Conservation (phyloP, 1,140 invertebrate genomes). For the Heliconius hermathena region DNA sequence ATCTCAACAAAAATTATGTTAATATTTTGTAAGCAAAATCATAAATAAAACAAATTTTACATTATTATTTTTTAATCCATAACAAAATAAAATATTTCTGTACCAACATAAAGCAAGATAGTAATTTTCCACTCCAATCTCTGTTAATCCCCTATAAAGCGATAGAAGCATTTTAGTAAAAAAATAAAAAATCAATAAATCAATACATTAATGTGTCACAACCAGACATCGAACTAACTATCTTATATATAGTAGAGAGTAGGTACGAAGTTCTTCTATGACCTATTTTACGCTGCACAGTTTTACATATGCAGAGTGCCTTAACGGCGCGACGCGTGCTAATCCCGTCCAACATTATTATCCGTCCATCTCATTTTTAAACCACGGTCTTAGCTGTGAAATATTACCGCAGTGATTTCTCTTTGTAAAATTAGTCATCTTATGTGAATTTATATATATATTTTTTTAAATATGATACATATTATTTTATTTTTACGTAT, state of each 20-base stretch:
- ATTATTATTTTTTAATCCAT: background rate
- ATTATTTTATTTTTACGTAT: no score
- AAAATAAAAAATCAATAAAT: no score
- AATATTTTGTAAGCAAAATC: no score
- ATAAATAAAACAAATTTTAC: no score
- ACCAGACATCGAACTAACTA: background rate
- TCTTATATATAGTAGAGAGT: background rate
- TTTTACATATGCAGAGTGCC: constrained; percentile 14
- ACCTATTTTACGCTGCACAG: constrained; percentile 29
- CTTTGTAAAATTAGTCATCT: background rate
- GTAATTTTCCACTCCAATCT: no score
- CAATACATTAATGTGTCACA: no score
- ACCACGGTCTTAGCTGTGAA: constrained; percentile 6
- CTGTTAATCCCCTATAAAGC: no score
- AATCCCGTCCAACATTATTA: constrained; percentile 28
- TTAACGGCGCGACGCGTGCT: constrained; percentile 26
- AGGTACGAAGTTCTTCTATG: constrained; percentile 17
- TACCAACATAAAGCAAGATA: background rate
- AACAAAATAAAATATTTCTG: background rate
- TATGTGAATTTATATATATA: background rate
- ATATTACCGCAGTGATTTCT: constrained; percentile 8
- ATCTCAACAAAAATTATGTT: no score
- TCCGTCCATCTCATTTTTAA: constrained; percentile 28
- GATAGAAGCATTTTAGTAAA: no score
- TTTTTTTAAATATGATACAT: no score